Evolutionary conservation across 2,888 invertebrate genomes (phyloP).

Genomic region (Uropetala carovei): DNA sequence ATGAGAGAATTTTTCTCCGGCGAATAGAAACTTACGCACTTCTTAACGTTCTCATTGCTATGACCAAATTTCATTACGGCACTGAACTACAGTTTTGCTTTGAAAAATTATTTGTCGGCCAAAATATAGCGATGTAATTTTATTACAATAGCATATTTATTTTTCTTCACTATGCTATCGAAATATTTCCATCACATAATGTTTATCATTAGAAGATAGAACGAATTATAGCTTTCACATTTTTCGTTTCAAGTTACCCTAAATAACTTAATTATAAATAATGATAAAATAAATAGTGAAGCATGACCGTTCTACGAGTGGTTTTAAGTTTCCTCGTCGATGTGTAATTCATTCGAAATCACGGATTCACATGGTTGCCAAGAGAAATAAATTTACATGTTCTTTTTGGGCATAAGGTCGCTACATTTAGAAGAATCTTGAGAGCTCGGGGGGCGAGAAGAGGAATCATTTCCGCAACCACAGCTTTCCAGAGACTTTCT

Average conservation of each 20-base stretch:
- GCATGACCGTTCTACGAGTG: background rate
- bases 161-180: too few relatives aligned
- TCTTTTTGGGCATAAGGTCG: background rate
- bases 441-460: slow-evolving; percentile 30
- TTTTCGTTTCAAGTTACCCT: background rate
- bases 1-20: background rate
- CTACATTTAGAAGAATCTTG: slow-evolving; percentile 39
- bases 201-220: too few relatives aligned
- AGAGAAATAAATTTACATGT: slow-evolving; percentile 37
- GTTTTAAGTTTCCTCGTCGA: background rate
- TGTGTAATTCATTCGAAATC: background rate
- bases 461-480: slow-evolving; percentile 57
- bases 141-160: too few relatives aligned
- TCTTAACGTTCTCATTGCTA: too few relatives aligned
- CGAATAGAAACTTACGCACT: too few relatives aligned
- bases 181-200: too few relatives aligned
- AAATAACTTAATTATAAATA: background rate
- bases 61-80: too few relatives aligned
- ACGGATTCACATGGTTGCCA: slow-evolving; percentile 34
- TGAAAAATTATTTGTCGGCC: too few relatives aligned
- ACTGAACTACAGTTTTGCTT: too few relatives aligned
- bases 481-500: slow-evolving; percentile 42
- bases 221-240: too few relatives aligned
- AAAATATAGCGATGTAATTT: too few relatives aligned
- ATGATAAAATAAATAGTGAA: background rate